phyloP scores from a whole-genome alignment of 2,113 vertebrate species.

The Hippocampus mohnikei region DNA sequence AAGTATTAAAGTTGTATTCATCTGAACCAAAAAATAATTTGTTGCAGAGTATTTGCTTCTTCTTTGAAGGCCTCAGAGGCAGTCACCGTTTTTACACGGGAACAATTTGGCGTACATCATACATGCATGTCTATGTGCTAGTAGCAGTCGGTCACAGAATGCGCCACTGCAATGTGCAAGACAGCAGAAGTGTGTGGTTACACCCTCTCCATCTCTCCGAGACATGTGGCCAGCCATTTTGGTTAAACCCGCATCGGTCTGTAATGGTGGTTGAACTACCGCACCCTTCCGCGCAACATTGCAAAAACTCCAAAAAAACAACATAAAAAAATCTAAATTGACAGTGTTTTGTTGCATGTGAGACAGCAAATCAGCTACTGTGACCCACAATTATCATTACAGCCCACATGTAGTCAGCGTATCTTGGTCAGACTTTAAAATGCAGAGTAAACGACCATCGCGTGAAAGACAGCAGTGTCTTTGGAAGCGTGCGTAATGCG shows the following conservation, averaged over 20 bases:
- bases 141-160: slow-evolving; percentile 5
- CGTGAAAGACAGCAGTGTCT: slow-evolving; percentile 12
- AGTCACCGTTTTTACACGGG: neutral
- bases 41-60: neutral
- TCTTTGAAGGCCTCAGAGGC: neutral
- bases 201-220: slow-evolving; percentile 46
- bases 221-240: slow-evolving; percentile 62
- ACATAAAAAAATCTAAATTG: slow-evolving; percentile 35
- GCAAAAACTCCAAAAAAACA: slow-evolving; percentile 28
- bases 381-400: neutral
- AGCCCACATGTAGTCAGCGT: slow-evolving; percentile 18
- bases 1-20: too few relatives aligned
- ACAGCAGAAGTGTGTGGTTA: slow-evolving; percentile 51
- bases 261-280: slow-evolving; percentile 50
- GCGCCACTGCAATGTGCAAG: slow-evolving; percentile 27
- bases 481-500: slow-evolving; percentile 1
- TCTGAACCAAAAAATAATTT: neutral
- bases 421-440: neutral
- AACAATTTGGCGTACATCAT: neutral
- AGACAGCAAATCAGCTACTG: neutral
- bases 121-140: neutral
- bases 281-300: slow-evolving; percentile 37
- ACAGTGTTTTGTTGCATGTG: slow-evolving; percentile 3
- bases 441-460: neutral
- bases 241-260: slow-evolving; percentile 62